These are phyloP conservation scores for Oncorhynchus mykiss DNA, from an alignment of 2,113 vertebrate species.

Conservation along the genomic window DNA sequence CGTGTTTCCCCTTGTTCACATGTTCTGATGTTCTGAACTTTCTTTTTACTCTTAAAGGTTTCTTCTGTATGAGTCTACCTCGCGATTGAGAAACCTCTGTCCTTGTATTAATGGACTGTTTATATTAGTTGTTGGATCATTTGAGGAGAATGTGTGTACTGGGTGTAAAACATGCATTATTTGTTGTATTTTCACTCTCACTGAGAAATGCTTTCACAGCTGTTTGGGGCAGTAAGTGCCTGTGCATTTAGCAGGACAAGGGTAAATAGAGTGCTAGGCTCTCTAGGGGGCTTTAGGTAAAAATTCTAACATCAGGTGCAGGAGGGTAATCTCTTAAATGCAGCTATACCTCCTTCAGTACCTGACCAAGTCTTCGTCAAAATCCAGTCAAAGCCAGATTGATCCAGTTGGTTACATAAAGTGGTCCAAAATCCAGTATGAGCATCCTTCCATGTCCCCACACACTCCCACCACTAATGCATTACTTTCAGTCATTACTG, in stretches of 20 bases:
- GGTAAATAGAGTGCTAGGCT: slow-evolving; percentile 51
- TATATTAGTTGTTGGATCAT: background rate
- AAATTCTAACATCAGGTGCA: slow-evolving; percentile 51
- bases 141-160: background rate
- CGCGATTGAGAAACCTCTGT: background rate
- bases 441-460: slow-evolving; percentile 1
- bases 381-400: slow-evolving; percentile 7
- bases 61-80: background rate
- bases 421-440: background rate
- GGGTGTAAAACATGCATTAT: slow-evolving; percentile 32
- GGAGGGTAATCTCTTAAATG: slow-evolving; percentile 48
- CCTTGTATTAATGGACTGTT: background rate
- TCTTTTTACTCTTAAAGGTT: background rate
- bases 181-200: slow-evolving; percentile 19
- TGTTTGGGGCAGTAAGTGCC: slow-evolving; percentile 44
- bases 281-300: slow-evolving; percentile 45
- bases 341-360: slow-evolving; percentile 25
- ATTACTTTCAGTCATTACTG: background rate
- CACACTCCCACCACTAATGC: background rate
- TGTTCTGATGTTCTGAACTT: background rate
- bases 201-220: slow-evolving; percentile 26
- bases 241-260: slow-evolving; percentile 14
- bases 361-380: slow-evolving; percentile 4
- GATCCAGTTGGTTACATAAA: background rate
- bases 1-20: slow-evolving; percentile 3